Percentiles rank a stretch among this genome's conserved stretches.
These are phyloP conservation scores for Pandion haliaetus DNA, from an alignment of 2,113 vertebrate species.

Conservation along the genomic window DNA sequence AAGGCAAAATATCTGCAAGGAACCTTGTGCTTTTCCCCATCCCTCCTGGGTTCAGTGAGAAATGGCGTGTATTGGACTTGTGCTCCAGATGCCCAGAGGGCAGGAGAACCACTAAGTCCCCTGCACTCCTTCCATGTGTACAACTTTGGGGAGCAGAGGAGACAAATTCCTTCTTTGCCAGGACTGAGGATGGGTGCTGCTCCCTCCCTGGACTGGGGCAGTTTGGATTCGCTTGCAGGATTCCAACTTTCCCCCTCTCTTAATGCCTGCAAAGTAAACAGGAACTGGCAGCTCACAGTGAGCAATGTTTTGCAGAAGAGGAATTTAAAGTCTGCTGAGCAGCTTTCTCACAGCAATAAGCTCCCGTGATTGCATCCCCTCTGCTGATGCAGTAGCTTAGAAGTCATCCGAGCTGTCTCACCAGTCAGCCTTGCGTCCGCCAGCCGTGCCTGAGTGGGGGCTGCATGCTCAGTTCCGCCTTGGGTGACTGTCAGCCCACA, in stretches of 20 bases:
- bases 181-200: not conserved
- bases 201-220: not conserved
- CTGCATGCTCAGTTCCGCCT: not conserved
- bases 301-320: not conserved
- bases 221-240: not conserved
- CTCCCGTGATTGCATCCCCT: not conserved
- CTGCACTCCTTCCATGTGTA: not conserved
- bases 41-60: not conserved
- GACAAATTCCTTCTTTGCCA: not conserved
- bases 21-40: not conserved
- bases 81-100: not conserved
- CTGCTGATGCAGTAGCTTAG: not conserved
- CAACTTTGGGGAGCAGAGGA: not conserved
- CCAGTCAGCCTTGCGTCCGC: not conserved
- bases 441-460: not conserved
- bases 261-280: not conserved
- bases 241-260: not conserved
- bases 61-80: not conserved
- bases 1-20: not conserved
- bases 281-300: not conserved
- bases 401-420: not conserved
- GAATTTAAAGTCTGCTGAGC: accelerated
- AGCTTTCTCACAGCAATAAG: not conserved
- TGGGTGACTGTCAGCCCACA: slow-evolving; percentile 20
- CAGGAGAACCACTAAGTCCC: not conserved